Base-by-base conservation (phyloP, 1,140 invertebrate species). In the Marisa cornuarietis region DNA sequence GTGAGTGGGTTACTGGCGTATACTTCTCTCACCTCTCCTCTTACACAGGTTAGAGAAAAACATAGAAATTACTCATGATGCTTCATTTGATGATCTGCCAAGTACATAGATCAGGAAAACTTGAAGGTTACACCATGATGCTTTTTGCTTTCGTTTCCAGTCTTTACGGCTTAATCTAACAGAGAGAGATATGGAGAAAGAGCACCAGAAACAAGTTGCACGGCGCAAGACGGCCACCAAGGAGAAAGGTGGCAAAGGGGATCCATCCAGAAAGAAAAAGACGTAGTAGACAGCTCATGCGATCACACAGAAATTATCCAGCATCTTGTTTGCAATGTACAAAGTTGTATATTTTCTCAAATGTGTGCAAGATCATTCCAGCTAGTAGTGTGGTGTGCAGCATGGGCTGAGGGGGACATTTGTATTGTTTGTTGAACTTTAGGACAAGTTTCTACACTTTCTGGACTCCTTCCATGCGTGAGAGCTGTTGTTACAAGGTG, bases 131-230 rank as follows among this genome's bases (percentile, higher is more conserved):
- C 52, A 69, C 13, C 9, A 51, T 49, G 20, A 71, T 49, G 16
- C 10, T 79, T 71, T 71, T 22, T 51, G 61, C 10, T 72, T 63
- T 78, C 26, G 73, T 81, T 85, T 86, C 9, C 81, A 90, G 89
- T 84, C 86, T 49, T 74, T 88, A 31, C 74, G 84, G 69, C 79
- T 90, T n/a, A 87, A 85, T 72, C 84, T 90, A 26, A 88, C 78
- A 72, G 90, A 91, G 73, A 76, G 88, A 81, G 90, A 91, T 74
- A 90, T 91, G 88, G 87, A 89, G 81, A 88, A 86, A 62, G 90
- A 91, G 81, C 90, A 91, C 69, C 88, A 88, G 49, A 85, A 88
- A 79, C 89, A 89, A 73, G 69, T 88, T 49, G 81, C 83, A 24
- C 84, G 85, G 20, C 81, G 86, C 51, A 83, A 82, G 83, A 71